Percentiles rank a stretch among this genome's conserved stretches.
Evolutionary conservation across 35 echinoderm and acorn worm species (phyloP).

Genomic region (Patiria miniata): DNA sequence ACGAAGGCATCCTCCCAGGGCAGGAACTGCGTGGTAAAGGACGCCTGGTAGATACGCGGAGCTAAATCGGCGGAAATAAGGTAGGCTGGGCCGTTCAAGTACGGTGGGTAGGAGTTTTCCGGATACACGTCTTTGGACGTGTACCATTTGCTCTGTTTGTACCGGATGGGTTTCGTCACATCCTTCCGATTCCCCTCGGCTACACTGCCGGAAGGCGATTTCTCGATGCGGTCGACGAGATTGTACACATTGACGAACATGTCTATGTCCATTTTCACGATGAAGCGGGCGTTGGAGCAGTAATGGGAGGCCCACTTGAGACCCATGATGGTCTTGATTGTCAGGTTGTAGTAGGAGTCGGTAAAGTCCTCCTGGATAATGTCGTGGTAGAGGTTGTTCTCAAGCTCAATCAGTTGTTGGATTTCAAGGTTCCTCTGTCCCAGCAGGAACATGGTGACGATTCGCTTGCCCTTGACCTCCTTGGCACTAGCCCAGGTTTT

Average conservation of each 20-base stretch:
- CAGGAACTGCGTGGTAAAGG: neutral
- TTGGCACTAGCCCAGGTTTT: constrained; percentile 18
- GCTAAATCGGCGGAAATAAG: constrained; percentile 78
- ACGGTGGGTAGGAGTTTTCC: constrained; percentile 64
- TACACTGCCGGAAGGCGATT: neutral
- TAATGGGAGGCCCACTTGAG: constrained; percentile 71
- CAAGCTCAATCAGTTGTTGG: constrained; percentile 27
- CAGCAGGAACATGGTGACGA: constrained; percentile 42
- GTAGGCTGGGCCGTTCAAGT: constrained; percentile 64
- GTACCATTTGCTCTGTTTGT: constrained; percentile 71
- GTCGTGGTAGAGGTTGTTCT: constrained; percentile 54
- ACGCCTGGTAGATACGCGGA: neutral
- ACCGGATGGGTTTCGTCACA: constrained; percentile 45
- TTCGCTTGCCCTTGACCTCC: constrained; percentile 22
- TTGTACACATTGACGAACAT: constrained; percentile 59
- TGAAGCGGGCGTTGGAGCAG: constrained; percentile 63
- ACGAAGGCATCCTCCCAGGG: constrained; percentile 52
- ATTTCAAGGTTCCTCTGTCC: neutral
- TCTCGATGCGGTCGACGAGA: constrained; percentile 36
- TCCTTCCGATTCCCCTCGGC: constrained; percentile 34
- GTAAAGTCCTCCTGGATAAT: constrained; percentile 83
- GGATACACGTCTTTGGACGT: constrained; percentile 56
- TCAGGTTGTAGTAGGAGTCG: constrained; percentile 83
- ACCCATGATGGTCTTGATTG: constrained; percentile 85
- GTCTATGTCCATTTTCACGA: constrained; percentile 85